Evolutionary conservation across 2,797 vertebrate species (phyloP), one percentile per base, ranked within the genome.

Genomic region (Spinus olivaceus): DNA sequence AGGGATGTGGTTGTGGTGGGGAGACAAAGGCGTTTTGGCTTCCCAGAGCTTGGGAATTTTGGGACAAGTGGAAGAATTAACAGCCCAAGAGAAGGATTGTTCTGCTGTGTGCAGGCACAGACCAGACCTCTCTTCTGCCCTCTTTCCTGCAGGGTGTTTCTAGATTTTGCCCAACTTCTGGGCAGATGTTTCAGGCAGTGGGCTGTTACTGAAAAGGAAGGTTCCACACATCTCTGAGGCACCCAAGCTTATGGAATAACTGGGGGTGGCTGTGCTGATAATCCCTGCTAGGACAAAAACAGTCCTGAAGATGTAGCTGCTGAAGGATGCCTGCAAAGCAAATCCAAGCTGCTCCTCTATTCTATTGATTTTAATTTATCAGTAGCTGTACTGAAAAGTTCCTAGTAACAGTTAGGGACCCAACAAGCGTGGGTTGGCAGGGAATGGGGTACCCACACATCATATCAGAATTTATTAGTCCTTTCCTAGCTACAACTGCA

Each of bases 11-110:
- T 11, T 30, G 65, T 2, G 18, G 10, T 50, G 70, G 57, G 73
- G 51, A 54, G 13, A 41, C 6, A 4, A 32, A 18, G 24, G 18
- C 0, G 2, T 27, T 57, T 17, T 0, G 32, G 69, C 53, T 83
- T 73, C 41, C 37, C 41, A 2, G 78, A 61, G 41, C 41, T 57
- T 1, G 1, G 66, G 49, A 70, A 27, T 22, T 33, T 30, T 16
- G 74, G 61, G 50, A 41, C 41, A 41, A 41, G 41, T 41, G 41
- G 41, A 41, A 41, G 41, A 41, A 41, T 41, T 41, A 41, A 17
- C 41, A 41, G 41, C 41, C 41, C 41, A 41, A 41, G 41, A 41
- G 41, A 15, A 41, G 41, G 41, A 41, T 41, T 7, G 41, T 41
- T 41, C 41, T 41, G 41, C 41, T 41, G 41, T 7, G 41, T 41